Percentiles rank a stretch among this genome's conserved stretches.
phyloP scores from a whole-genome alignment of 2,888 invertebrate genomes.

The Coecobrya sp. region DNA sequence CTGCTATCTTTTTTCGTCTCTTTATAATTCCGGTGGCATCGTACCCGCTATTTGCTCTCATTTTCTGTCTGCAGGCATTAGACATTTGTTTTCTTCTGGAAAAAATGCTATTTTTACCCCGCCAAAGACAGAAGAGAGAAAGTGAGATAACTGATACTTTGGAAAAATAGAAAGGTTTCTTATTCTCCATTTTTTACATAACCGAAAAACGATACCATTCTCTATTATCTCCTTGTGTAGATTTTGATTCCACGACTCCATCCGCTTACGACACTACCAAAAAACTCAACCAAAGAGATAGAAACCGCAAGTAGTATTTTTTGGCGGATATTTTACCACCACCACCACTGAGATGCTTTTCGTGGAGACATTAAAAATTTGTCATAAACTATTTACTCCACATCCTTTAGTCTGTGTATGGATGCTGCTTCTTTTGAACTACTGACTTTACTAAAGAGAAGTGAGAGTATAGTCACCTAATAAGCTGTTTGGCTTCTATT shows the following conservation, averaged over 20 bases:
- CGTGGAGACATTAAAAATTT: slow-evolving; percentile 2
- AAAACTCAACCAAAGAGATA: background rate
- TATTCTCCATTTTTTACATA: background rate
- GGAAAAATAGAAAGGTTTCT: background rate
- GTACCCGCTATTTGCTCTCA: slow-evolving; percentile 55
- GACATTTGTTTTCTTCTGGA: slow-evolving; percentile 20
- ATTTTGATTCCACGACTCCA: background rate
- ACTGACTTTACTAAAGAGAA: too few species aligned
- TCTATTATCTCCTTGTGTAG: background rate
- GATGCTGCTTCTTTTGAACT: too few species aligned
- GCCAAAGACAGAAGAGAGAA: background rate
- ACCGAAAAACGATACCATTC: background rate
- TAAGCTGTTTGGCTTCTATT: too few species aligned
- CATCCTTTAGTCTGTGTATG: too few species aligned
- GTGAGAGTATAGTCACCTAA: background rate
- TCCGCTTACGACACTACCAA: background rate
- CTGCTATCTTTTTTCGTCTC: background rate
- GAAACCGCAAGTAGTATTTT: background rate
- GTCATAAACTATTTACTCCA: slow-evolving; percentile 22
- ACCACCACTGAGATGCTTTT: background rate
- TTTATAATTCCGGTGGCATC: slow-evolving; percentile 61
- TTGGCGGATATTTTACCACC: background rate
- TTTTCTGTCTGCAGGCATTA: slow-evolving; percentile 52
- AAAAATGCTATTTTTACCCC: background rate
- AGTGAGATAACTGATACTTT: background rate